phyloP scores from a whole-genome alignment of 2,113 vertebrate genomes.

The Colistium nudipinnis region DNA sequence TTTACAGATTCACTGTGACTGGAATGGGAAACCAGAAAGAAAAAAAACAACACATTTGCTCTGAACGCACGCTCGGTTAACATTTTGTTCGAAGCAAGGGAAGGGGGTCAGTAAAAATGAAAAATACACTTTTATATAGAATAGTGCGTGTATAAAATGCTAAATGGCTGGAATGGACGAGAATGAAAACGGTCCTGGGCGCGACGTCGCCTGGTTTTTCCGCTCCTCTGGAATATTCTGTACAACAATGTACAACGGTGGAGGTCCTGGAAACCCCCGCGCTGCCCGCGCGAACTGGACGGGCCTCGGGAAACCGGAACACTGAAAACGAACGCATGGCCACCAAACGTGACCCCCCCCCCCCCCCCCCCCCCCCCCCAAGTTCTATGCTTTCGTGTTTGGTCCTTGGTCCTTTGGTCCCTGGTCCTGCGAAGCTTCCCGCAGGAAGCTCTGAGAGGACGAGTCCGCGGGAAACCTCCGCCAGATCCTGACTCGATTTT shows the following conservation, averaged over 20 bases:
- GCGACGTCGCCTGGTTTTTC: constrained; percentile 46
- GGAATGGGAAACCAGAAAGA: constrained; percentile 43
- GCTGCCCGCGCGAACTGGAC: background rate
- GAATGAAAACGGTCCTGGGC: constrained; percentile 60
- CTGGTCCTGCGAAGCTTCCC: no score
- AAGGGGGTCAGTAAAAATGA: constrained; percentile 45
- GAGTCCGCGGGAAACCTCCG: background rate
- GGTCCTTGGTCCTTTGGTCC: constrained; percentile 5
- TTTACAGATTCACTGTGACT: constrained; percentile 45
- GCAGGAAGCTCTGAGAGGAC: constrained; percentile 6
- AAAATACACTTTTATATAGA: constrained; percentile 46
- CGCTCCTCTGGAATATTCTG: constrained; percentile 74
- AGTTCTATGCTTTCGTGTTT: constrained; percentile 23
- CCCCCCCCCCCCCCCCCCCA: background rate
- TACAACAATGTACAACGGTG: constrained; percentile 76
- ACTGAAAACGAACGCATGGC: constrained; percentile 1
- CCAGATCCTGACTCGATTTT: background rate
- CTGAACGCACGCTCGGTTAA: constrained; percentile 15
- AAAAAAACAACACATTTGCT: constrained; percentile 34
- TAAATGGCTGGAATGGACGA: constrained; percentile 33
- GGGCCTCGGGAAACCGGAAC: constrained; percentile 10
- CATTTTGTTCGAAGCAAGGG: constrained; percentile 35
- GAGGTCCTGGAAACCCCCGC: constrained; percentile 14
- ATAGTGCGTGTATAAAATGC: constrained; percentile 67
- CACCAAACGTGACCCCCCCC: constrained; percentile 5